phyloP scores from a whole-genome alignment of 2,888 invertebrate species.

The Myopa testacea region DNA sequence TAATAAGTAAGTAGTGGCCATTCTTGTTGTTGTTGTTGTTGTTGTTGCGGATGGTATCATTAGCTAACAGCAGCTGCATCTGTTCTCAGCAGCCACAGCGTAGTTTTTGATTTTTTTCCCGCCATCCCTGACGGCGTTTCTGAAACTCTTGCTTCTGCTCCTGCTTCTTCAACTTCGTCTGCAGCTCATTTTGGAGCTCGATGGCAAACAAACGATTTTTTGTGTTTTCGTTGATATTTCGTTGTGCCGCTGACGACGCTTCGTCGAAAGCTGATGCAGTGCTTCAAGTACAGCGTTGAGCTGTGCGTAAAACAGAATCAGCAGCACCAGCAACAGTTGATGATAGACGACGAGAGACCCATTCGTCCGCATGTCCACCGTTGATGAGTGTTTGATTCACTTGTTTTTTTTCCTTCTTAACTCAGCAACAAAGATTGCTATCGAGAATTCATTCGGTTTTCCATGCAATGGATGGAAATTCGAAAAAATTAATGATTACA shows the following conservation, averaged over 20 bases:
- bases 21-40: slow-evolving; percentile 26
- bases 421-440: no score
- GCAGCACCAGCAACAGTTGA: neutral
- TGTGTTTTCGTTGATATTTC: slow-evolving; percentile 32
- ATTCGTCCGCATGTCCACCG: slow-evolving; percentile 3
- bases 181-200: slow-evolving; percentile 25
- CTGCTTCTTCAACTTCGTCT: neutral
- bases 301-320: neutral
- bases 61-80: slow-evolving; percentile 36
- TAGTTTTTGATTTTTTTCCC: slow-evolving; percentile 19
- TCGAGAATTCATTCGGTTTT: no score
- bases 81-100: slow-evolving; percentile 3
- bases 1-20: neutral
- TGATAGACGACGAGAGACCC: slow-evolving; percentile 3
- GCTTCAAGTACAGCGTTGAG: neutral
- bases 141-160: neutral
- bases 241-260: neutral
- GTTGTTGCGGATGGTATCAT: slow-evolving; percentile 20
- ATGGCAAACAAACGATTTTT: slow-evolving; percentile 35
- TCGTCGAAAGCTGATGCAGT: neutral
- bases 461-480: no score
- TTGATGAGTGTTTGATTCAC: slow-evolving; percentile 14
- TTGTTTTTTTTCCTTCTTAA: no score
- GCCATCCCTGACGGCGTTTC: neutral
- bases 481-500: no score